Base-by-base conservation (phyloP, 2,113 vertebrate genomes). In the Lutjanus erythropterus region DNA sequence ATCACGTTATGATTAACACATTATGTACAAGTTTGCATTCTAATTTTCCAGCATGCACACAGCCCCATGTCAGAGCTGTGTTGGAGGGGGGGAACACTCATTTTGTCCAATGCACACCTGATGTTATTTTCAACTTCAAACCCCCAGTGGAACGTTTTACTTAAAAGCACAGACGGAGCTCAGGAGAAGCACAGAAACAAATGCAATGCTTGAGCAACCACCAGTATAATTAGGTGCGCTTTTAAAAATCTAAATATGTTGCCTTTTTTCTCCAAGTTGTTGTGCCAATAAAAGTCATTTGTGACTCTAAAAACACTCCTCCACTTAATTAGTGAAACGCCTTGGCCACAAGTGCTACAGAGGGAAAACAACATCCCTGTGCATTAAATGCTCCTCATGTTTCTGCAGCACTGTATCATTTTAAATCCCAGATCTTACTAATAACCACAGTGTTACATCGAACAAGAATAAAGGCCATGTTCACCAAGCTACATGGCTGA, bases 91-190 rank as follows among this genome's bases (percentile, higher is more conserved):
- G 35, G 4, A 9, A 41, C 16, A 41, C 56, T 71, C 1, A 73
- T 71, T 82, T 72, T 52, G 67, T 65, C 71, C 58, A 31, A 59
- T 61, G 14, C 19, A 12, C 71, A 89, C 87, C 80, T 87, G 78
- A 89, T 85, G 78, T 81, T 86, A 80, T 84, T 84, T 86, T 62
- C 73, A 80, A 71, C 21, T 80, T 68, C 46, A 73, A 84, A 78
- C 25, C 71, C 75, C 56, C 60, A 15, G 52, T 19, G 64, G 64
- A 87, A 73, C 67, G 35, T 80, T 85, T 71, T 33, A 64, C 50
- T 78, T 83, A 75, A 86, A 87, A 89, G 83, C 71, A 55, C 66
- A 78, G 33, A 53, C 33, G 52, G 77, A 73, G 85, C 71, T 82
- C 42, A 49, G 31, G 61, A 85, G 77, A 55, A 44, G n/a, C 65